Conservation (phyloP, 1,140 invertebrate genomes). For the Rhopalosiphum padi region DNA sequence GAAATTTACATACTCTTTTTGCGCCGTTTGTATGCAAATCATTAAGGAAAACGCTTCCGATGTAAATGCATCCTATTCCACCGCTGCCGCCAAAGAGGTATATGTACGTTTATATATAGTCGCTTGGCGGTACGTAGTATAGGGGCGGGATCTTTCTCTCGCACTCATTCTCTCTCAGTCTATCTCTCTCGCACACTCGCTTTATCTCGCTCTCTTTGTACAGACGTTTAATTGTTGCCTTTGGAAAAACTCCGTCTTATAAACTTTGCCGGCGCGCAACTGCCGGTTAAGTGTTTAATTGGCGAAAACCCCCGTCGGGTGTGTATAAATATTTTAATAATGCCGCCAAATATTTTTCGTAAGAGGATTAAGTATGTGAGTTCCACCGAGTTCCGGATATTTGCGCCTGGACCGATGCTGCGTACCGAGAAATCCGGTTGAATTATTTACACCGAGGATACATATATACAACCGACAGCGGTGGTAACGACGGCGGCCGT, state of each 20-base stretch:
- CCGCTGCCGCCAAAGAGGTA: conserved; percentile 1
- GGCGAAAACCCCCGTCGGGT: conserved; percentile 55
- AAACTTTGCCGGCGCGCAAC: conserved; percentile 46
- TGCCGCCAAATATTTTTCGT: conserved; percentile 51
- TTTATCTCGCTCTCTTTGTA: conserved; percentile 21
- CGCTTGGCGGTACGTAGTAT: neutral
- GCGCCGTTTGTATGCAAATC: conserved; percentile 57
- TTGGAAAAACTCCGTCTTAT: conserved; percentile 55
- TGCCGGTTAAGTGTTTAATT: conserved; percentile 58
- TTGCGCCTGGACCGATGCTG: conserved; percentile 18
- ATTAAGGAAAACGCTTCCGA: conserved; percentile 57
- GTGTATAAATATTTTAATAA: conserved; percentile 57
- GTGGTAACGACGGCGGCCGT: neutral
- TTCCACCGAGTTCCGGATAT: conserved; percentile 29
- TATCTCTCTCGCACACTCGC: neutral
- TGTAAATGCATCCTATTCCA: conserved; percentile 53
- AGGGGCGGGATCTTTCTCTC: neutral
- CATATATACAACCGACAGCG: neutral
- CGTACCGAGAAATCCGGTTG: conserved; percentile 34
- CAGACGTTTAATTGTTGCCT: conserved; percentile 56
- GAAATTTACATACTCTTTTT: conserved; percentile 56
- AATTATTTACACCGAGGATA: conserved; percentile 45
- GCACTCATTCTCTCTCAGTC: no score
- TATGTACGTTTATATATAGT: neutral
- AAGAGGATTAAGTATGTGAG: conserved; percentile 57